These are phyloP conservation scores for Chouioia cunea DNA, from an alignment of 2,888 invertebrate genomes.

Conservation along the genomic window DNA sequence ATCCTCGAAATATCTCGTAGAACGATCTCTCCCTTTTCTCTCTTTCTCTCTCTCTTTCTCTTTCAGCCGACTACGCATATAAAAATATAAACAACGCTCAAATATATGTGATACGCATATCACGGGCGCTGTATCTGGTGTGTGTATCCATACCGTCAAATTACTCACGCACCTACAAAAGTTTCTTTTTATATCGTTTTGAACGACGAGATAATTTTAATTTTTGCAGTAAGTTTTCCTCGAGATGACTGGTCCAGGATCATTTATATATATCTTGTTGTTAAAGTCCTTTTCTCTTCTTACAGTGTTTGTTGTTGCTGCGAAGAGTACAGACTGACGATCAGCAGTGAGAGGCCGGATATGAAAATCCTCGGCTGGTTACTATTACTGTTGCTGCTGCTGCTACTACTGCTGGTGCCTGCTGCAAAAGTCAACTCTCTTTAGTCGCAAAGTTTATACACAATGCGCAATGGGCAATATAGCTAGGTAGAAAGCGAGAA, in stretches of 20 bases:
- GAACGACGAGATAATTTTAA: conserved; percentile 34
- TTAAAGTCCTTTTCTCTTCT: too few species aligned
- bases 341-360: conserved; percentile 51
- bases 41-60: conserved; percentile 10
- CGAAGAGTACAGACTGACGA: conserved; percentile 44
- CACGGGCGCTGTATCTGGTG: too few species aligned
- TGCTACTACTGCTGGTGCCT: conserved; percentile 45
- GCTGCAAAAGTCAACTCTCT: conserved; percentile 50
- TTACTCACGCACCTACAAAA: too few species aligned
- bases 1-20: background rate
- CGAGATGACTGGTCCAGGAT: too few species aligned
- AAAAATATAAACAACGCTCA: conserved; percentile 48
- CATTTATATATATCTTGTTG: too few species aligned
- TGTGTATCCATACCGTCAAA: too few species aligned
- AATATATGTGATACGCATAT: conserved; percentile 18
- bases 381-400: conserved; percentile 45
- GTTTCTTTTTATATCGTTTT: background rate
- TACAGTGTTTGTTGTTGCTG: too few species aligned
- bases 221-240: background rate
- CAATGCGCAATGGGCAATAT: too few species aligned
- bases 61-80: conserved; percentile 32
- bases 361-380: conserved; percentile 49
- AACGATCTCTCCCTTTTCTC: conserved; percentile 19
- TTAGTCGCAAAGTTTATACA: too few species aligned
- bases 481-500: background rate